phyloP scores from a whole-genome alignment of 2,888 invertebrate species.

The Drosophila nigricruria region DNA sequence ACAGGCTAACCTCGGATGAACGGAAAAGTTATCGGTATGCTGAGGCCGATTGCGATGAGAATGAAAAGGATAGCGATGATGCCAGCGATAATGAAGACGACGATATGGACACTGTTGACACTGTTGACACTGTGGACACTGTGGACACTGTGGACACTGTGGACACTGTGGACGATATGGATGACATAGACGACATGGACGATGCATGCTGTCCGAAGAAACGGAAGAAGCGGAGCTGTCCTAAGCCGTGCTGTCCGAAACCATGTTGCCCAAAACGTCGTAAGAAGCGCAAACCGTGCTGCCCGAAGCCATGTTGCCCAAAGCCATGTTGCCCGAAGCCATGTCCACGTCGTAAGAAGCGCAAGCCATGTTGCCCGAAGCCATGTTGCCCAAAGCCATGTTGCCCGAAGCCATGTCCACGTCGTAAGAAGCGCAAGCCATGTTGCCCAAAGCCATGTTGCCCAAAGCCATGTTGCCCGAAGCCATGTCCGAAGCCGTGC shows the following conservation, averaged over 20 bases:
- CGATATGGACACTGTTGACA: not conserved
- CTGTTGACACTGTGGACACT: not conserved
- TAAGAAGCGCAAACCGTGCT: not conserved
- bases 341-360: too few relatives aligned
- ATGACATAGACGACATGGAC: not conserved
- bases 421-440: not conserved
- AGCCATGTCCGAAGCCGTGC: not conserved
- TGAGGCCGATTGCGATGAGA: not conserved
- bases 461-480: not conserved
- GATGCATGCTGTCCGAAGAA: not conserved
- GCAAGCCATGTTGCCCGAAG: not conserved
- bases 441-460: conserved; percentile 4
- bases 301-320: not conserved
- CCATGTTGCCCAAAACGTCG: not conserved
- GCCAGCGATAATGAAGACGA: not conserved
- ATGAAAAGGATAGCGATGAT: not conserved
- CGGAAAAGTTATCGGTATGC: not conserved
- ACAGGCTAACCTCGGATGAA: not conserved
- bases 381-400: not conserved
- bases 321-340: not conserved
- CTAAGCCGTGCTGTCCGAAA: not conserved
- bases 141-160: too few relatives aligned
- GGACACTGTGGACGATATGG: not conserved
- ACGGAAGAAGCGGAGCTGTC: not conserved
- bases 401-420: not conserved